Evolutionary conservation across 2,113 vertebrate species (phyloP).

Genomic region (Columbina picui): DNA sequence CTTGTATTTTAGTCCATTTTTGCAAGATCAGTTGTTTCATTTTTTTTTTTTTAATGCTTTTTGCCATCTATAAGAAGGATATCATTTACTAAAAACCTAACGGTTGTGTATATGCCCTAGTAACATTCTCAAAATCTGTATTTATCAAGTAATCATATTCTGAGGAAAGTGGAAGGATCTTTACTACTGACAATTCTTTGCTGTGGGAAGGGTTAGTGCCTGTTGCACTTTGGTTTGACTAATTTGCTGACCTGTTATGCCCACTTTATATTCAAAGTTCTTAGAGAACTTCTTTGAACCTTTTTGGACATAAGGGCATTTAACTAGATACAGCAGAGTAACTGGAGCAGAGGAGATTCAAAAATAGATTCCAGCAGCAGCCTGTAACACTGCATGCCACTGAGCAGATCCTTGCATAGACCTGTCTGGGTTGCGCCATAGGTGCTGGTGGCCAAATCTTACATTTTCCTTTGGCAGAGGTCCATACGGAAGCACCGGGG

Average conservation of each 20-base stretch:
- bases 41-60: not conserved
- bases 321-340: not conserved
- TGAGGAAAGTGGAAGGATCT: not conserved
- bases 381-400: not conserved
- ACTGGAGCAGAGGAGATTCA: not conserved
- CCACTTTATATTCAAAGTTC: not conserved
- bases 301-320: not conserved
- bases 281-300: not conserved
- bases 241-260: not conserved
- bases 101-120: not conserved
- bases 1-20: not conserved
- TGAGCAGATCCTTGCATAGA: not conserved
- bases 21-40: not conserved
- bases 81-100: not conserved
- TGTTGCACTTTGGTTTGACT: not conserved
- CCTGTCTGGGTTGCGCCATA: not conserved
- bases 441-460: not conserved
- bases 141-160: not conserved
- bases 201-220: not conserved
- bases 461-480: not conserved
- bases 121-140: not conserved
- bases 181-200: not conserved
- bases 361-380: not conserved
- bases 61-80: not conserved
- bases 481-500: not conserved